Percentiles rank a stretch among this genome's conserved stretches.
These are phyloP conservation scores for Austrofundulus limnaeus DNA, from an alignment of 2,113 vertebrate species.

Conservation along the genomic window DNA sequence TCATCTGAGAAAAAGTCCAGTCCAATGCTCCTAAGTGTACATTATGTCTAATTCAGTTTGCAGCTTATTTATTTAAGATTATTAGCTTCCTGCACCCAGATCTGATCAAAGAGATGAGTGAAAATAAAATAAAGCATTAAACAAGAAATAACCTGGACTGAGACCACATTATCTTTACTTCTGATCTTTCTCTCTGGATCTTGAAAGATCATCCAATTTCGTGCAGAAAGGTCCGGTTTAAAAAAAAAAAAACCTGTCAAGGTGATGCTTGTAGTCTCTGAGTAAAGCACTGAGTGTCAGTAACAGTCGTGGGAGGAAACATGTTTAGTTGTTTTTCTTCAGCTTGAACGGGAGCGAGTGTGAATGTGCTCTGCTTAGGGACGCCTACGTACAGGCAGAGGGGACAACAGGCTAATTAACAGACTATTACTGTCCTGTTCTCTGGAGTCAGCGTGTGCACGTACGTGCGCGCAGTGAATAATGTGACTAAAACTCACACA, in stretches of 20 bases:
- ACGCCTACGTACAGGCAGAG: constrained; percentile 52
- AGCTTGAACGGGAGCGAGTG: constrained; percentile 16
- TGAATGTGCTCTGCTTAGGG: constrained; percentile 15
- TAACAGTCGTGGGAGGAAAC: constrained; percentile 42
- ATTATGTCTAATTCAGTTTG: too few species aligned
- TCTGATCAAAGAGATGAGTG: too few species aligned
- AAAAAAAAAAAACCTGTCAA: not conserved
- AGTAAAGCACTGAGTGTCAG: constrained; percentile 35
- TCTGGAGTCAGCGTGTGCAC: constrained; percentile 21
- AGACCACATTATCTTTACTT: not conserved
- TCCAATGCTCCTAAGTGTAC: too few species aligned
- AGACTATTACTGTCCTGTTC: constrained; percentile 57
- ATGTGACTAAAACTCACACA: constrained; percentile 56
- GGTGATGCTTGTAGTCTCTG: constrained; percentile 5
- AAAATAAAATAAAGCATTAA: too few species aligned
- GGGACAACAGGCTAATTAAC: constrained; percentile 68
- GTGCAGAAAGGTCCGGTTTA: not conserved
- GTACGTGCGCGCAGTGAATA: constrained; percentile 34
- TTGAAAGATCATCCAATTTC: not conserved
- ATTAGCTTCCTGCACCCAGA: not conserved
- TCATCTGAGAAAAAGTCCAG: too few species aligned
- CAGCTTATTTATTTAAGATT: not conserved
- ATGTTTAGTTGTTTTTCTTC: constrained; percentile 59
- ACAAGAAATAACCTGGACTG: not conserved
- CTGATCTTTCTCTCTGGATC: not conserved